These are phyloP conservation scores for Agonum fuliginosum DNA, from an alignment of 2,888 invertebrate genomes.

Conservation along the genomic window DNA sequence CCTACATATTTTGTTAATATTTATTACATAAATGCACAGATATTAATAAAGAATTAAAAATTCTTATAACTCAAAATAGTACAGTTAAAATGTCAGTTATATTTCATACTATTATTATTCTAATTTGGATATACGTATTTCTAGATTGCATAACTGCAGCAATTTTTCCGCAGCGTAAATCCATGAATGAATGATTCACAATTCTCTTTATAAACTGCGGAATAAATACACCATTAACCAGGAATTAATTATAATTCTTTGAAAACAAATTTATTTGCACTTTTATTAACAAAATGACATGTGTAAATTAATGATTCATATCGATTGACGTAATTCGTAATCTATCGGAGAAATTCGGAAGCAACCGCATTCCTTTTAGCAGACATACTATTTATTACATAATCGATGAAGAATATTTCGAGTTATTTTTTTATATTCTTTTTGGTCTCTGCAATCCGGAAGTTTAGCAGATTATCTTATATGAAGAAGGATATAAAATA, in stretches of 20 bases:
- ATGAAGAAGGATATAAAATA: slow-evolving; percentile 36
- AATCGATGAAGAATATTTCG: slow-evolving; percentile 1
- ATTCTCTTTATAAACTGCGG: not conserved
- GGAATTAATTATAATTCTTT: slow-evolving; percentile 14
- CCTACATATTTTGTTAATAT: too few species aligned
- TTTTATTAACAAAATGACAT: slow-evolving; percentile 10
- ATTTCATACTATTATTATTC: too few species aligned
- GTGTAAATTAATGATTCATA: slow-evolving; percentile 34
- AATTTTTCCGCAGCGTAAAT: not conserved
- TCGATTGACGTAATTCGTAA: not conserved
- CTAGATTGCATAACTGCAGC: not conserved
- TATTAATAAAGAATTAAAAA: too few species aligned
- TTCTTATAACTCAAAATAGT: too few species aligned
- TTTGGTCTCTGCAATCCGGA: slow-evolving; percentile 10
- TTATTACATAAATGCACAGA: too few species aligned
- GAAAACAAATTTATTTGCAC: slow-evolving; percentile 29
- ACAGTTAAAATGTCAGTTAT: too few species aligned
- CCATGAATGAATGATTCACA: slow-evolving; percentile 5
- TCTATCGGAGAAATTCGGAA: slow-evolving; percentile 11
- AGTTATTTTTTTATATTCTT: slow-evolving; percentile 16
- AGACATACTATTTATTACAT: slow-evolving; percentile 16
- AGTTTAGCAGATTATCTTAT: slow-evolving; percentile 32
- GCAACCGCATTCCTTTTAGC: slow-evolving; percentile 3
- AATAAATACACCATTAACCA: not conserved
- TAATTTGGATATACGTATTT: too few species aligned